Conservation (phyloP, 2,888 invertebrate genomes). For the Cosmorhoe ocellata region DNA sequence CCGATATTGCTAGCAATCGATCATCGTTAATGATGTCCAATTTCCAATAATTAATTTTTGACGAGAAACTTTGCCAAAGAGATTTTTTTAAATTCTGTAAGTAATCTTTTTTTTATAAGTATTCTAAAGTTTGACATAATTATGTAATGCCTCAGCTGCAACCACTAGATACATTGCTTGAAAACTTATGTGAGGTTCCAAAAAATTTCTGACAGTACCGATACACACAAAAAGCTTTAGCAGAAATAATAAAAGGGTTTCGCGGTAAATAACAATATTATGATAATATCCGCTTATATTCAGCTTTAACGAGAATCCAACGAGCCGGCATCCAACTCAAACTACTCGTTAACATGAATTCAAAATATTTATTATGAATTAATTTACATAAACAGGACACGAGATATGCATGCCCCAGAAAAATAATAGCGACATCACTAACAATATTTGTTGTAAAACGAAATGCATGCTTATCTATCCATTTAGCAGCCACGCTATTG, state of each 20-base stretch:
- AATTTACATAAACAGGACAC: conserved; percentile 72
- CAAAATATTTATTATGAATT: conserved; percentile 79
- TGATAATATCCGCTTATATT: conserved; percentile 68
- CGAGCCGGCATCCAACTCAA: conserved; percentile 58
- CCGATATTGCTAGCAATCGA: too few species aligned
- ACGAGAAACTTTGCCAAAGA: too few species aligned
- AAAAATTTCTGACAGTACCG: neutral
- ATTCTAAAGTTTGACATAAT: too few species aligned
- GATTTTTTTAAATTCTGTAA: too few species aligned
- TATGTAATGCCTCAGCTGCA: too few species aligned
- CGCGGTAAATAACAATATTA: conserved; percentile 72
- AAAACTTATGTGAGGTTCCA: too few species aligned
- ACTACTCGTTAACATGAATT: conserved; percentile 74
- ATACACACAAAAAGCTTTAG: conserved; percentile 26
- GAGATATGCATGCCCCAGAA: conserved; percentile 61
- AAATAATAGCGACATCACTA: conserved; percentile 31
- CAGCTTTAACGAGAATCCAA: conserved; percentile 67
- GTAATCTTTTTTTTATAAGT: too few species aligned
- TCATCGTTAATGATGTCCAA: too few species aligned
- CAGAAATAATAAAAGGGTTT: conserved; percentile 28
- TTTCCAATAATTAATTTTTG: too few species aligned
- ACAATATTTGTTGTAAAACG: conserved; percentile 5
- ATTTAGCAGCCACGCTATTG: conserved; percentile 3
- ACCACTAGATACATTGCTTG: too few species aligned
- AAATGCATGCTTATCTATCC: conserved; percentile 8